A percentile compares a stretch with the other conserved stretches of the same genome.
Evolutionary conservation across 1,140 invertebrate species (phyloP).

Genomic region (Schlechtendalia chinensis): DNA sequence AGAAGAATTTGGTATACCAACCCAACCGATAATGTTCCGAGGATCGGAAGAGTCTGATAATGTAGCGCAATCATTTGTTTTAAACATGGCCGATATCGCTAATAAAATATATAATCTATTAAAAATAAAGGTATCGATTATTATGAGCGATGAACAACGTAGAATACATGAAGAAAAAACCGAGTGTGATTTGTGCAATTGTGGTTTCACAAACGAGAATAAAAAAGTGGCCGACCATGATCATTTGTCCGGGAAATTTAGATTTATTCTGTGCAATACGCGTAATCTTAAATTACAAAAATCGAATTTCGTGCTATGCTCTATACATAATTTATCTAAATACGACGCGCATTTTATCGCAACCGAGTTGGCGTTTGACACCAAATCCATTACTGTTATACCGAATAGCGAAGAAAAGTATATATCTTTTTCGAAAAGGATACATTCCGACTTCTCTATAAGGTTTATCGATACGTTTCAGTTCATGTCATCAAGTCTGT

Average conservation of each 20-base stretch:
- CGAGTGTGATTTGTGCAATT: background rate
- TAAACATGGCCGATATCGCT: background rate
- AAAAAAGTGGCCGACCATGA: too few relatives aligned
- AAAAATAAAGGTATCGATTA: background rate
- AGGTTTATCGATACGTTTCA: constrained; percentile 52
- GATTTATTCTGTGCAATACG: too few relatives aligned
- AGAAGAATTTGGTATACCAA: background rate
- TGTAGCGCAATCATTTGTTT: background rate
- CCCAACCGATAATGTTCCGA: background rate
- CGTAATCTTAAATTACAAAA: too few relatives aligned
- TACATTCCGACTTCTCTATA: background rate
- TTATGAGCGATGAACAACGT: background rate
- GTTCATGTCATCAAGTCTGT: constrained; percentile 48
- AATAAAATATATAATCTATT: background rate
- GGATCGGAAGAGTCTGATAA: background rate
- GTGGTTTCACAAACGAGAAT: too few relatives aligned
- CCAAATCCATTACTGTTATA: too few relatives aligned
- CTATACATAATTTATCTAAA: too few relatives aligned
- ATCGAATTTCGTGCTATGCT: too few relatives aligned
- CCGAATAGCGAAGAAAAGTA: background rate
- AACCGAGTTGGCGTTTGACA: too few relatives aligned
- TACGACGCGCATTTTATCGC: too few relatives aligned
- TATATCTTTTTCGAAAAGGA: background rate
- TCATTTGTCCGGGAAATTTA: too few relatives aligned
- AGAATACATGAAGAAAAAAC: background rate